phyloP scores from a whole-genome alignment of 2,888 invertebrate genomes.

The Euclidia mi region DNA sequence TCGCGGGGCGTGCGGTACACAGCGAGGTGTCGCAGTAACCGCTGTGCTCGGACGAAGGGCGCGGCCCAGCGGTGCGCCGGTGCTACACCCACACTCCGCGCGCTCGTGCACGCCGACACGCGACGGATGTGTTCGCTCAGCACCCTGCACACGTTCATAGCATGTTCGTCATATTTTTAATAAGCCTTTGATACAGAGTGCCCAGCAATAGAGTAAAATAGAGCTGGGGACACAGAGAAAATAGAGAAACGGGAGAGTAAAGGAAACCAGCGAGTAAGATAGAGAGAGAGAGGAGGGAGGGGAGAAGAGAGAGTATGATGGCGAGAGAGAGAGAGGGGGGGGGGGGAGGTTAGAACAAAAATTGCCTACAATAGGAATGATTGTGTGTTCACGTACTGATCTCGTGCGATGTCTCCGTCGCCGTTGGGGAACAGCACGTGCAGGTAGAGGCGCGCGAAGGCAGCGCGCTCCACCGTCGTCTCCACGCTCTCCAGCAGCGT shows the following conservation, averaged over 20 bases:
- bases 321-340: too few relatives aligned
- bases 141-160: slow-evolving; percentile 89
- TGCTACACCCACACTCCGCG: slow-evolving; percentile 94
- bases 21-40: slow-evolving; percentile 95
- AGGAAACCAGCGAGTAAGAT: too few relatives aligned
- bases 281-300: too few relatives aligned
- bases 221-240: too few relatives aligned
- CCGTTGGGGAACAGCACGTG: slow-evolving; percentile 99
- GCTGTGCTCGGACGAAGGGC: slow-evolving; percentile 99
- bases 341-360: too few relatives aligned
- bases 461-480: slow-evolving; percentile 96
- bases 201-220: too few relatives aligned
- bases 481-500: slow-evolving; percentile 94
- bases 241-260: too few relatives aligned
- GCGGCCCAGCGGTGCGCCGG: slow-evolving; percentile 93
- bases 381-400: too few relatives aligned
- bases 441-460: slow-evolving; percentile 97
- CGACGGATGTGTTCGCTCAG: slow-evolving; percentile 97
- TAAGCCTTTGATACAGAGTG: too few relatives aligned
- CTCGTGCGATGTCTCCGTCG: slow-evolving; percentile 97
- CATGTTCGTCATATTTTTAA: background rate
- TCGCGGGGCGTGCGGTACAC: slow-evolving; percentile 97
- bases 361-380: too few relatives aligned
- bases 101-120: slow-evolving; percentile 90
- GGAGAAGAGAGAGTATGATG: too few relatives aligned